phyloP scores from a whole-genome alignment of 2,888 invertebrate genomes.

The Ormyrus labotus region DNA sequence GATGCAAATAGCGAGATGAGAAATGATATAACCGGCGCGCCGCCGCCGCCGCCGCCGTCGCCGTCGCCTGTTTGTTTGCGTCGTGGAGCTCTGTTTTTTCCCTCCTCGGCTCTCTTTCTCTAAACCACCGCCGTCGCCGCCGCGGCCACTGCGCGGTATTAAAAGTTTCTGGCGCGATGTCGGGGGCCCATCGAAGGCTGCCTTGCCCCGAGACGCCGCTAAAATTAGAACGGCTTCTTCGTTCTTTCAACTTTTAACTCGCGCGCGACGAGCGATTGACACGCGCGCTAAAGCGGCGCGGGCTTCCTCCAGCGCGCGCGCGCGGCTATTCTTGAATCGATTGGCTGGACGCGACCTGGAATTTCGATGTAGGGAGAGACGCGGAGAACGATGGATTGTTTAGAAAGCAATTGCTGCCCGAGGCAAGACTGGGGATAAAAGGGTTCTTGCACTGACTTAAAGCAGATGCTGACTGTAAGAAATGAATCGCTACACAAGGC shows the following conservation, averaged over 20 bases:
- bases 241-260: conserved; percentile 49
- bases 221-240: conserved; percentile 45
- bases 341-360: too few relatives aligned
- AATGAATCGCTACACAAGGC: too few relatives aligned
- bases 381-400: too few relatives aligned
- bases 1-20: neutral
- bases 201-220: conserved; percentile 26
- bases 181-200: conserved; percentile 42
- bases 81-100: neutral
- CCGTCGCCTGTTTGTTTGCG: neutral
- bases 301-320: too few relatives aligned
- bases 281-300: too few relatives aligned
- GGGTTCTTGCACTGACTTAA: too few relatives aligned
- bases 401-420: too few relatives aligned
- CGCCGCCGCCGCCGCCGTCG: too few relatives aligned
- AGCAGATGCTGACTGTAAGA: too few relatives aligned
- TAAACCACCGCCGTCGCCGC: neutral
- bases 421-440: too few relatives aligned
- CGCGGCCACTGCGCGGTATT: neutral
- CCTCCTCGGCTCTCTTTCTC: neutral
- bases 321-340: too few relatives aligned
- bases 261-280: neutral
- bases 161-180: conserved; percentile 29
- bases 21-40: neutral
- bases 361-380: too few relatives aligned